These are phyloP conservation scores for Saimiri boliviensis DNA, from an alignment of 2,113 vertebrate species.

Conservation along the genomic window DNA sequence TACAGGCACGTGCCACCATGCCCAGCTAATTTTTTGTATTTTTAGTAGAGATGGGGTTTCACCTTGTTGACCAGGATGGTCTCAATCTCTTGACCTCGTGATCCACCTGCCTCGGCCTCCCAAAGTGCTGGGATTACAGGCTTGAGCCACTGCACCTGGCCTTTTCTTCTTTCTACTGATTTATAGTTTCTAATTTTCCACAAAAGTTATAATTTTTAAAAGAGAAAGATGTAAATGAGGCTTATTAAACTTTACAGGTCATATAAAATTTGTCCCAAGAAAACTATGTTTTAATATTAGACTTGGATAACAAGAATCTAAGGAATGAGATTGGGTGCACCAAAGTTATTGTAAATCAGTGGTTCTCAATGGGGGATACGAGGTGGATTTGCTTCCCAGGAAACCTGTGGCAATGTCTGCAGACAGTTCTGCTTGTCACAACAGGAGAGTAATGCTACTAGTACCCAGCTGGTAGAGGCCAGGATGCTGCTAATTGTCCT, in stretches of 20 bases:
- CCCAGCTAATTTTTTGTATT: too few species aligned
- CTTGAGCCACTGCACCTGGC: too few species aligned
- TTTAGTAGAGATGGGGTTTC: too few species aligned
- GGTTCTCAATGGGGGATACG: neutral
- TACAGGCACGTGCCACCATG: too few species aligned
- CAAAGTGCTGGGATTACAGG: too few species aligned
- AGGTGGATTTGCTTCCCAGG: neutral
- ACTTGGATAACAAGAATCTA: neutral
- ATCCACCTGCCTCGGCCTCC: too few species aligned
- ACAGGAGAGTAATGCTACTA: neutral
- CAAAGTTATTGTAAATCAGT: neutral
- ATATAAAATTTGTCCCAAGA: neutral
- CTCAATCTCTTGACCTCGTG: too few species aligned
- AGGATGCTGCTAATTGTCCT: neutral
- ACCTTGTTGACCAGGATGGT: too few species aligned
- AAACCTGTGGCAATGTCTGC: neutral
- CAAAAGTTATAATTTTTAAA: slow-evolving; percentile 7
- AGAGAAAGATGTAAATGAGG: neutral
- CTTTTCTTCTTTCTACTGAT: neutral
- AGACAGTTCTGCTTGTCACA: neutral
- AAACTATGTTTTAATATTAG: neutral
- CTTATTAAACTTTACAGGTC: neutral
- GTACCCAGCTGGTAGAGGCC: neutral
- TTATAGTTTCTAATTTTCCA: neutral
- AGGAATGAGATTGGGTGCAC: neutral